Base-by-base conservation (phyloP, 2,888 invertebrate genomes). In the Pseudococcus longispinus region DNA sequence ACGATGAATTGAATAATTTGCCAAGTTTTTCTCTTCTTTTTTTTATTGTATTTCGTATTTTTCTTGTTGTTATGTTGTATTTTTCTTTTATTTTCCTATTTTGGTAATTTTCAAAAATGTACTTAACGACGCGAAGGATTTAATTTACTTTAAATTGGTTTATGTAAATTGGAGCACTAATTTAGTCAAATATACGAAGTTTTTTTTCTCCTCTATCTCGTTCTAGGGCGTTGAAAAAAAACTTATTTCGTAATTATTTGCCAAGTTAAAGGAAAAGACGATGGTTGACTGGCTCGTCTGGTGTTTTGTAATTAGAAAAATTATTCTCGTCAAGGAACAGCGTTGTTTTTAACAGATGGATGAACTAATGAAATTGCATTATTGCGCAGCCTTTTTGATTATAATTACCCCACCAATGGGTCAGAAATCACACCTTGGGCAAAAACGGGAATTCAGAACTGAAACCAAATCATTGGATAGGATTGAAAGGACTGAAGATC, bases 121-220 rank as follows among this genome's bases (percentile, higher is more conserved):
- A 80, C 23, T 42, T 42, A 80, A 42, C 77, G 77, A 42, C 3
- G 42, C 77, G 77, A 80, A 80, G 20, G 20, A 80, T 42, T 80
- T 80, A 80, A 80, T 80, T 80, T 80, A 80, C 37, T 80, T 80
- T 80, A 42, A 80, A 80, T 80, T 80, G 42, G 77, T 42, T 80
- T 80, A 80, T 80, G 77, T 80, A 80, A 80, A 80, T 80, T 80
- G 11, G n/a, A 26, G n/a, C 29, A 11, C 20, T 80, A 80, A 80
- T 80, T 80, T 42, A 20, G 42, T 13, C 42, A 42, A 80, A 42
- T 80, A 42, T 80, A 42, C 29, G 37, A 80, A 20, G 42, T 20
- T 37, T 37, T 37, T 37, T 37, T 37, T 37, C 37, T 37, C 9
- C 37, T 5, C 9, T 37, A 42, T 6, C 5, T 80, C 15, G 3